A percentile compares a stretch with the other conserved stretches of the same genome.
phyloP scores from a whole-genome alignment of 37 sponge, comb jelly and placozoan species.

The Halichondria panicea region DNA sequence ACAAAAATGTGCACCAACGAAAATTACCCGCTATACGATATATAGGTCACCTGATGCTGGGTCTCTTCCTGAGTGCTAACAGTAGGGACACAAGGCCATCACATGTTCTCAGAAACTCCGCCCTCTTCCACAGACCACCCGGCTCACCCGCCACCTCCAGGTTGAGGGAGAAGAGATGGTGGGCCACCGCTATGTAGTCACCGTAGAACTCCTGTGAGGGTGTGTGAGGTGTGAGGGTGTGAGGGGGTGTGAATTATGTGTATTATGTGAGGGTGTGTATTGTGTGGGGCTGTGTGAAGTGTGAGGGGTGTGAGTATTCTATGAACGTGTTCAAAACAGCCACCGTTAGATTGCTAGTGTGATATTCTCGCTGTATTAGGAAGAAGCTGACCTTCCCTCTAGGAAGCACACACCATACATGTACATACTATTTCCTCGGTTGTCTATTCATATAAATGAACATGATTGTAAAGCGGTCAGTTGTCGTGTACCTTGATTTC shows the following conservation, averaged over 20 bases:
- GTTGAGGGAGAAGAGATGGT: constrained; percentile 87
- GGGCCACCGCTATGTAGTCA: constrained; percentile 77
- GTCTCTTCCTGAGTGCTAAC: constrained; percentile 87
- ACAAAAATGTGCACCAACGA: no score
- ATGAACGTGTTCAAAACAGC: no score
- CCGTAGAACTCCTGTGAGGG: constrained; percentile 73
- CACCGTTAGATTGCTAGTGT: no score
- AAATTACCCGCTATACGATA: not conserved
- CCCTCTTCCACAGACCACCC: constrained; percentile 55
- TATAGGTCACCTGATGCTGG: constrained; percentile 74
- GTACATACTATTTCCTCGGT: no score
- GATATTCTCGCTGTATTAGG: no score
- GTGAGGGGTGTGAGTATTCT: not conserved
- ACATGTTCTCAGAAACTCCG: constrained; percentile 30
- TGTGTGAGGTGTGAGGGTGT: no score
- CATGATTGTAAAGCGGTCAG: not conserved
- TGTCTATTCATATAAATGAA: not conserved
- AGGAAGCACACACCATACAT: no score
- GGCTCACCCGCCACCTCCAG: constrained; percentile 8
- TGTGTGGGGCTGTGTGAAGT: not conserved
- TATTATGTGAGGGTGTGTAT: no score
- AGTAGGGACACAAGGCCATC: constrained; percentile 83
- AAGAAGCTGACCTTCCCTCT: no score
- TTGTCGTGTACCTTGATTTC: constrained; percentile 80
- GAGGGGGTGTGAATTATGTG: no score